Base-by-base conservation (phyloP, 2,797 vertebrate genomes). In the Gambusia yucatana region DNA sequence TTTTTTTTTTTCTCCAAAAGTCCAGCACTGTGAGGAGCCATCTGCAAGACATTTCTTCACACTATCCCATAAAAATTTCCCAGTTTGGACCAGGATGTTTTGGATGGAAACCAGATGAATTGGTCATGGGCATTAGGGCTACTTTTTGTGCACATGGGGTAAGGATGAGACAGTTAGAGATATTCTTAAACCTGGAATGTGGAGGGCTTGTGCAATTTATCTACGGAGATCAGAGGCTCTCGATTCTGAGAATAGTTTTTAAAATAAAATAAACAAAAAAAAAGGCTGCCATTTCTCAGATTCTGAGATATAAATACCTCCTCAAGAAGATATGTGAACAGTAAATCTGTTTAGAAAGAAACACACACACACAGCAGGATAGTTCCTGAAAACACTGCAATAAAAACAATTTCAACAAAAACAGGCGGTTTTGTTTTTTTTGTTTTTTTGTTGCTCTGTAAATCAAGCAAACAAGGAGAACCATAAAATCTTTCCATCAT, bases 41-140 rank as follows among this genome's bases (percentile, higher is more conserved):
- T 94, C 95, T 96, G 96, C 91, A 93, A 94, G 93, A 92, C 92
- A 96, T 95, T 94, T 95, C 94, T 94, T 95, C 88, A 95, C 90
- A 95, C 92, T 88, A 92, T 95, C 94, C 92, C 83, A 88, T 95
- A 94, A 93, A 63, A 95, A 94, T 69, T 90, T 96, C 96, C 96
- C 95, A 94, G 94, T 96, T 96, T 93, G 92, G 91, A 95, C 95
- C 95, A 96, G 95, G 95, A 95, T 92, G 94, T 94, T 85, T 90
- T 96, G 94, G 93, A 96, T 78, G 77, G 72, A 83, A 90, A 91
- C 96, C 95, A 95, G 90, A 95, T 93, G 91, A 91, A 93, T 94
- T 93, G 88, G 94, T 94, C 91, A 87, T 81, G 86, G 93, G 89
- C 83, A 89, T 94, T 92, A 87, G 78, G 86, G 84, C 67, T 90